phyloP scores from a whole-genome alignment of 2,888 invertebrate species.

The Watsonalla cultraria region DNA sequence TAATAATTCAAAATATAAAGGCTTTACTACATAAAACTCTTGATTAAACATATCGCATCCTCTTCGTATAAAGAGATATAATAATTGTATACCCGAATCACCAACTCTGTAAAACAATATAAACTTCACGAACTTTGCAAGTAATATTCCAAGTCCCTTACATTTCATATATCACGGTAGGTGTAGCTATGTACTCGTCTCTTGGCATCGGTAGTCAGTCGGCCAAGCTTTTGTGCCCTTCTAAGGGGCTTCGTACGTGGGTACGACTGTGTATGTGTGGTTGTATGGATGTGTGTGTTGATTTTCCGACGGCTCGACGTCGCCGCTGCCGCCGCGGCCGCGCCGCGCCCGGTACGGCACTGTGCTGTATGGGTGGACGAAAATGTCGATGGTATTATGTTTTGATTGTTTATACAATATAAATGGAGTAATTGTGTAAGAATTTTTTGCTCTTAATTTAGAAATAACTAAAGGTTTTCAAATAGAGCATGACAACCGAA shows the following conservation, averaged over 20 bases:
- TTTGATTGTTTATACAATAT: background rate
- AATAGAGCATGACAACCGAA: too few relatives aligned
- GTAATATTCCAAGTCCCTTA: slow-evolving; percentile 1
- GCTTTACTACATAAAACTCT: too few relatives aligned
- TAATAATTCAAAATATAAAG: too few relatives aligned
- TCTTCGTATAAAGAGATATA: too few relatives aligned
- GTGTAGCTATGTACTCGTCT: slow-evolving; percentile 29
- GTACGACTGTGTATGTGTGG: slow-evolving; percentile 23
- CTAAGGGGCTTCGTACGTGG: slow-evolving; percentile 27
- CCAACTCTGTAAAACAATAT: background rate
- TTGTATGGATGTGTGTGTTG: slow-evolving; percentile 62
- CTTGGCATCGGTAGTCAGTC: slow-evolving; percentile 64
- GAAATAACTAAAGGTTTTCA: too few relatives aligned
- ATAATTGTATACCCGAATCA: background rate
- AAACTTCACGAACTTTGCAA: background rate
- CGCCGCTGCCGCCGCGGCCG: slow-evolving; percentile 37
- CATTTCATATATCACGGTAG: slow-evolving; percentile 14
- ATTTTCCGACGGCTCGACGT: slow-evolving; percentile 66
- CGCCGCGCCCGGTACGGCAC: slow-evolving; percentile 39
- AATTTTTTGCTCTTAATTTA: background rate
- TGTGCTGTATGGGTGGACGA: slow-evolving; percentile 28
- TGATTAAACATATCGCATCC: too few relatives aligned
- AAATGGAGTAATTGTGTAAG: background rate
- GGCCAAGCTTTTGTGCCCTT: slow-evolving; percentile 66
- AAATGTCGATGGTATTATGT: slow-evolving; percentile 21